Percentiles rank a stretch among this genome's conserved stretches.
Conservation (phyloP, 2,888 invertebrate species). For the Harpalus rubripes region DNA sequence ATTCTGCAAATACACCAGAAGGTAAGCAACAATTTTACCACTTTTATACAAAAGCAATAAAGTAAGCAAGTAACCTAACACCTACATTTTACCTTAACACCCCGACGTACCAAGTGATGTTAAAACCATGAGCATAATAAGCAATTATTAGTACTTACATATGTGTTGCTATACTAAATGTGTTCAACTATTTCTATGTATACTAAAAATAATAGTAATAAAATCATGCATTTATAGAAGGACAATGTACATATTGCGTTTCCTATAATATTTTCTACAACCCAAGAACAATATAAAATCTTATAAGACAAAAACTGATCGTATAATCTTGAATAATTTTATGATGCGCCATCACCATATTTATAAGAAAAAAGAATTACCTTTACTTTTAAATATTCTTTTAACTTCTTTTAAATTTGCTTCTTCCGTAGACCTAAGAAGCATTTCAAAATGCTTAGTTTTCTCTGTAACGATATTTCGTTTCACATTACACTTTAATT, state of each 20-base stretch:
- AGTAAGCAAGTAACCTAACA: constrained; percentile 7
- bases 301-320: not conserved
- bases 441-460: constrained; percentile 51
- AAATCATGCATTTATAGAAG: constrained; percentile 12
- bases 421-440: not conserved
- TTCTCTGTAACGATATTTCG: constrained; percentile 52
- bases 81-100: constrained; percentile 23
- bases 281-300: not conserved
- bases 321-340: not conserved
- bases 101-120: not conserved
- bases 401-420: not conserved
- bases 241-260: not conserved
- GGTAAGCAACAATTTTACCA: constrained; percentile 26
- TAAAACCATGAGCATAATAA: constrained; percentile 21
- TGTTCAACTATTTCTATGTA: not conserved
- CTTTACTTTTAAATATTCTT: constrained; percentile 18
- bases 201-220: constrained; percentile 7
- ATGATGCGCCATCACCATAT: constrained; percentile 14
- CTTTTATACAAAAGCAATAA: not conserved
- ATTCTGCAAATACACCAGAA: constrained; percentile 73
- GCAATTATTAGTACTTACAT: constrained; percentile 22
- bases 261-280: not conserved
- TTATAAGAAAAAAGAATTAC: constrained; percentile 7
- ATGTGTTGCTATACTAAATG: not conserved
- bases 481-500: constrained; percentile 15